These are phyloP conservation scores for Pseudomyrmex pallidus DNA, from an alignment of 1,140 invertebrate species.

Conservation along the genomic window DNA sequence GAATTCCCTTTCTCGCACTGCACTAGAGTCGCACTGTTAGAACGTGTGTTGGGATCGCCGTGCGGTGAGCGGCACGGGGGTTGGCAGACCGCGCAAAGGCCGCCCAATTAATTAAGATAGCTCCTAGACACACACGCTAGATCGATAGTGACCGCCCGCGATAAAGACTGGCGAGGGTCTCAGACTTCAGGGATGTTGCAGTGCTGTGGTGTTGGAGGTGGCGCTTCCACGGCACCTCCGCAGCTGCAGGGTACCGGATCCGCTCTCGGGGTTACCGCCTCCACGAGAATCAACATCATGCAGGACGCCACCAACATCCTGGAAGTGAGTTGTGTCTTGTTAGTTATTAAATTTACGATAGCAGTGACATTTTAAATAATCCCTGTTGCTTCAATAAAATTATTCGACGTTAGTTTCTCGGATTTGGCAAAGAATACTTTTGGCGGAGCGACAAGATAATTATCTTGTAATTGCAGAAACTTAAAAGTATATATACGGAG, in stretches of 20 bases:
- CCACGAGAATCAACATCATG: constrained; percentile 81
- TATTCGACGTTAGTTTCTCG: neutral
- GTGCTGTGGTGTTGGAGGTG: constrained; percentile 85
- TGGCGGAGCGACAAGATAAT: too few relatives aligned
- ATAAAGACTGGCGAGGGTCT: constrained; percentile 74
- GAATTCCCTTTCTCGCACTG: constrained; percentile 61
- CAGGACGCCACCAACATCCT: constrained; percentile 85
- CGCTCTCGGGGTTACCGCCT: constrained; percentile 81
- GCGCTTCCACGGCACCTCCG: constrained; percentile 83
- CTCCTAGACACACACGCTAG: constrained; percentile 77
- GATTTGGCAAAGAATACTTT: neutral
- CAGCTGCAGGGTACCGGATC: constrained; percentile 82
- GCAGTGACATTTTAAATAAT: too few relatives aligned
- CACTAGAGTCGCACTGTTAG: constrained; percentile 56
- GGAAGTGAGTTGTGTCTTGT: constrained; percentile 78
- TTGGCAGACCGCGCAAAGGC: constrained; percentile 65
- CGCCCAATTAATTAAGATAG: constrained; percentile 80
- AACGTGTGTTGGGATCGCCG: constrained; percentile 57
- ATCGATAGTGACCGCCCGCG: constrained; percentile 76
- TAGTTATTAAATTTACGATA: too few relatives aligned
- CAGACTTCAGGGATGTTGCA: constrained; percentile 80
- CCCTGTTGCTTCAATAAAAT: too few relatives aligned
- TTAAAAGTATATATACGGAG: neutral
- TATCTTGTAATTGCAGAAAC: constrained; percentile 18
- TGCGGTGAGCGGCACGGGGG: constrained; percentile 58